A percentile compares a stretch with the other conserved stretches of the same genome.
phyloP scores from a whole-genome alignment of 2,888 invertebrate species.

The Lingula anatina region DNA sequence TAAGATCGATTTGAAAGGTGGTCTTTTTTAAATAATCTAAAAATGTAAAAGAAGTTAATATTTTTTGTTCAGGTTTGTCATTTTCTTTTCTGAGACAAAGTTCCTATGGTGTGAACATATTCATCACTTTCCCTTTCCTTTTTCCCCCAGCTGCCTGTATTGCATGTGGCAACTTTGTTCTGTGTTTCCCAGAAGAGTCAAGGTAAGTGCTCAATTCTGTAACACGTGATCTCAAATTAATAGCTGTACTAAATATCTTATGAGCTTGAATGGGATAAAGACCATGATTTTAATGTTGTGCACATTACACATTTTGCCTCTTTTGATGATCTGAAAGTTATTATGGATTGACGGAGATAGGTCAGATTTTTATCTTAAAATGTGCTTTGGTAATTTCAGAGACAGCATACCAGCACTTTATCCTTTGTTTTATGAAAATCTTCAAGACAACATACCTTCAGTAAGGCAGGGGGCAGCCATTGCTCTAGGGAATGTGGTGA shows the following conservation, averaged over 20 bases:
- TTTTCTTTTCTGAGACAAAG: too few relatives aligned
- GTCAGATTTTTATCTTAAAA: background rate
- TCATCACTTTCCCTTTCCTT: slow-evolving; percentile 3
- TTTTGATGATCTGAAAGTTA: too few relatives aligned
- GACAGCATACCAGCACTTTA: slow-evolving; percentile 49
- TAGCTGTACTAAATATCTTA: background rate
- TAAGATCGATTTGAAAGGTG: too few relatives aligned
- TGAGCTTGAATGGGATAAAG: background rate
- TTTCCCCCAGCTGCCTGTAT: slow-evolving; percentile 55
- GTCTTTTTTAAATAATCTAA: too few relatives aligned
- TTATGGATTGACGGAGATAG: too few relatives aligned
- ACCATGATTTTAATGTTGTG: background rate
- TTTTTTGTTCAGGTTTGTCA: too few relatives aligned
- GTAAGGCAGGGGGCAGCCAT: slow-evolving; percentile 59
- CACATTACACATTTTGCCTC: background rate
- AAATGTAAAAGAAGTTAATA: too few relatives aligned
- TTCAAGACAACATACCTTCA: slow-evolving; percentile 57
- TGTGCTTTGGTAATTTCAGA: slow-evolving; percentile 20
- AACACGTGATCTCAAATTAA: slow-evolving; percentile 16
- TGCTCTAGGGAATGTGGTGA: slow-evolving; percentile 54
- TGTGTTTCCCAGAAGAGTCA: slow-evolving; percentile 56
- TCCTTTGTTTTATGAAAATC: slow-evolving; percentile 53
- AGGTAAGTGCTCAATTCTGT: slow-evolving; percentile 27
- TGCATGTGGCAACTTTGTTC: slow-evolving; percentile 57
- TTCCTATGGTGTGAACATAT: too few relatives aligned